A percentile compares a stretch with the other conserved stretches of the same genome.
These are phyloP conservation scores for Thryonomys swinderianus DNA, from an alignment of 2,113 vertebrate genomes.

Conservation along the genomic window DNA sequence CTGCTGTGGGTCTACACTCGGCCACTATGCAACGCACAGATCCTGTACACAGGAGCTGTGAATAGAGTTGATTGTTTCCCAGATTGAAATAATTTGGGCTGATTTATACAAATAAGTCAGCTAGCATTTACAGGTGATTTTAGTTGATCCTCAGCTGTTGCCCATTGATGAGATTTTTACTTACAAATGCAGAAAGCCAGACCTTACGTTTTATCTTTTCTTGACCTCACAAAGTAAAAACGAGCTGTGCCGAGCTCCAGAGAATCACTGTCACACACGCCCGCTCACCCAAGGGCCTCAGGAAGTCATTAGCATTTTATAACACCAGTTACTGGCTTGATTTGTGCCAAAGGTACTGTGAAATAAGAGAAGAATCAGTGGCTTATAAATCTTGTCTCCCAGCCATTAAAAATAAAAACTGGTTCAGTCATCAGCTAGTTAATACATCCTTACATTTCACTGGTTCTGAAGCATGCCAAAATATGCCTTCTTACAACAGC, in stretches of 20 bases:
- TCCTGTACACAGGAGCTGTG: neutral
- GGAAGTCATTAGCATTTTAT: constrained; percentile 65
- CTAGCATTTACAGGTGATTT: constrained; percentile 37
- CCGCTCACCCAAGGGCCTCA: constrained; percentile 31
- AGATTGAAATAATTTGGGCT: neutral
- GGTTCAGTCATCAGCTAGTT: constrained; percentile 67
- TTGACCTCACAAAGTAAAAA: constrained; percentile 26
- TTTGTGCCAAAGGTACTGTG: constrained; percentile 69
- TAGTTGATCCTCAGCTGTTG: neutral
- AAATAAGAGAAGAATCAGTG: constrained; percentile 72
- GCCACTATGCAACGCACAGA: neutral
- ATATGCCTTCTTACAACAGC: constrained; percentile 68
- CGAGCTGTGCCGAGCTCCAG: neutral
- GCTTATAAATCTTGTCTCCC: constrained; percentile 63
- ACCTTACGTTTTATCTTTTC: constrained; percentile 28
- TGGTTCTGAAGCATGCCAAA: constrained; percentile 77
- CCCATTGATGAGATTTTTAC: constrained; percentile 20
- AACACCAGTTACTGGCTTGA: constrained; percentile 62
- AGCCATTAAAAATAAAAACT: constrained; percentile 70
- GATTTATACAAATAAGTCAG: constrained; percentile 26
- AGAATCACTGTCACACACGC: constrained; percentile 18
- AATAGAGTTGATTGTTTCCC: constrained; percentile 7
- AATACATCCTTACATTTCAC: constrained; percentile 78
- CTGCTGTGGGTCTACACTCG: neutral
- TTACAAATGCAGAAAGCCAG: constrained; percentile 44